These are phyloP conservation scores for Villa cingulata DNA, from an alignment of 2,888 invertebrate species.

Conservation along the genomic window DNA sequence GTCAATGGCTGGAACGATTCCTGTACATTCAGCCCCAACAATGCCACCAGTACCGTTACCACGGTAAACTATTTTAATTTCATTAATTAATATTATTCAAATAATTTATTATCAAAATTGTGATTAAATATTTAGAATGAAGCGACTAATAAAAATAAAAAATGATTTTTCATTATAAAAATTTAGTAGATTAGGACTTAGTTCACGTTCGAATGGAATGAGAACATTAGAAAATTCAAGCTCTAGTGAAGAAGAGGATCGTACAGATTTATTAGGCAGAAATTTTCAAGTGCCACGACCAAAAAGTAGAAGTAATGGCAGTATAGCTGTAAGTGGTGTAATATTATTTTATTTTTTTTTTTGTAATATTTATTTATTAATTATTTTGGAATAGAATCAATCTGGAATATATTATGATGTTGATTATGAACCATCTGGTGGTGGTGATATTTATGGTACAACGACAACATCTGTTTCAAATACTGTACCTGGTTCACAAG, in stretches of 20 bases:
- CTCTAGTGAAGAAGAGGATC: conserved; percentile 53
- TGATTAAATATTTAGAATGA: too few species aligned
- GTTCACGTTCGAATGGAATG: conserved; percentile 37
- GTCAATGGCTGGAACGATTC: conserved; percentile 39
- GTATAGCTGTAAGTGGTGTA: conserved; percentile 37
- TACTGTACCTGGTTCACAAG: conserved; percentile 46
- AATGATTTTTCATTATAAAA: background rate
- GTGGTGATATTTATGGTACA: conserved; percentile 38
- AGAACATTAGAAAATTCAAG: conserved; percentile 42
- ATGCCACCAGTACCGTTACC: conserved; percentile 63
- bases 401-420: conserved; percentile 84
- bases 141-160: background rate
- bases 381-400: conserved; percentile 74
- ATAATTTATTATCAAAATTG: background rate
- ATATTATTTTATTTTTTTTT: background rate
- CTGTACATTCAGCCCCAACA: conserved; percentile 32
- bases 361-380: too few species aligned
- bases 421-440: conserved; percentile 58
- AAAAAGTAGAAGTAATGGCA: conserved; percentile 59
- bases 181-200: conserved; percentile 29
- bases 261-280: conserved; percentile 58
- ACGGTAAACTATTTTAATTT: conserved; percentile 37
- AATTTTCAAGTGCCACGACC: conserved; percentile 68
- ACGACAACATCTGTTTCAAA: conserved; percentile 43
- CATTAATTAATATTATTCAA: background rate